Conservation (phyloP, 2,797 vertebrate species). For the Trematomus bernacchii region DNA sequence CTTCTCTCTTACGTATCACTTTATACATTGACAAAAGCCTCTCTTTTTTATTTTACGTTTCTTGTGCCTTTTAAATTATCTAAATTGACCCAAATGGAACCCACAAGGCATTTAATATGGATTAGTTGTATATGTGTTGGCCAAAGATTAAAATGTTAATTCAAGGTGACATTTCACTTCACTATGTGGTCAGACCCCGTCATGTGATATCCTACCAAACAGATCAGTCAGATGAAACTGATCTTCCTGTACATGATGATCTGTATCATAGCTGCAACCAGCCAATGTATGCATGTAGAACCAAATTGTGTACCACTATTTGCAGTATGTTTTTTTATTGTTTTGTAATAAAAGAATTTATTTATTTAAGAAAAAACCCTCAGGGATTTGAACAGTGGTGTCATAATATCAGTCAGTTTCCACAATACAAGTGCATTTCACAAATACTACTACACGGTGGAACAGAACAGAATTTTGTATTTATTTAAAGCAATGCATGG, state of each 20-base stretch:
- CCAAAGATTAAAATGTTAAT: not conserved
- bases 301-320: conserved; percentile 35
- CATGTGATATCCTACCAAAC: conserved; percentile 8
- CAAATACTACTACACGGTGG: not conserved
- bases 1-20: not conserved
- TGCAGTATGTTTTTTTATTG: conserved; percentile 50
- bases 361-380: conserved; percentile 73
- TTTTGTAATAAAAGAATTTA: conserved; percentile 77
- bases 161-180: conserved; percentile 27
- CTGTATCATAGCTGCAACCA: conserved; percentile 39
- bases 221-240: conserved; percentile 25
- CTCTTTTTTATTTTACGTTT: conserved; percentile 1
- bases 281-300: conserved; percentile 32
- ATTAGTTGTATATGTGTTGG: conserved; percentile 2
- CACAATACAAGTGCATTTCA: not conserved
- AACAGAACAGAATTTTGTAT: too few species aligned
- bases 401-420: not conserved
- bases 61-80: conserved; percentile 22
- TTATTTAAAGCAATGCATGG: not conserved
- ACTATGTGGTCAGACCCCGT: not conserved
- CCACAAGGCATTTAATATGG: conserved; percentile 60
- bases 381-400: conserved; percentile 43
- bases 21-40: conserved; percentile 16
- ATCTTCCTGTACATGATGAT: conserved; percentile 24
- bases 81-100: conserved; percentile 29